Percentiles rank a stretch among this genome's conserved stretches.
Conservation (phyloP, 1,140 invertebrate genomes). For the Calliopsis andreniformis region DNA sequence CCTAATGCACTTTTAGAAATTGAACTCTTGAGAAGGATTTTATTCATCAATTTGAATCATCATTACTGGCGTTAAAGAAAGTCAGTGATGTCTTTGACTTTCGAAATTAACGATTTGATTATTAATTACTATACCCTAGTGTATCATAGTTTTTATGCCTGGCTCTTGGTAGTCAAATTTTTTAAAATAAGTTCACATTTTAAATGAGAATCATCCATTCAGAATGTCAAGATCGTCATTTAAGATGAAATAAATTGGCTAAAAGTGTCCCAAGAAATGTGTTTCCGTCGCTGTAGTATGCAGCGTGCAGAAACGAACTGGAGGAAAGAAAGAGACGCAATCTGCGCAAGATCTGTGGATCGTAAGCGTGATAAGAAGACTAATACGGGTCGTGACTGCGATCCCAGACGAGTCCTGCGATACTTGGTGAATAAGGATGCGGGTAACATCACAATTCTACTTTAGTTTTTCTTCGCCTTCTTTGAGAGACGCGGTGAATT, state of each 20-base stretch:
- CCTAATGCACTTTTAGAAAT: too few species aligned
- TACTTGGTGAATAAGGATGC: constrained; percentile 5
- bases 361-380: constrained; percentile 38
- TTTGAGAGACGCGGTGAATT: neutral
- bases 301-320: neutral
- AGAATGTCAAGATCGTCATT: neutral
- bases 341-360: neutral
- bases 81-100: too few species aligned
- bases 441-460: neutral
- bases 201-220: neutral
- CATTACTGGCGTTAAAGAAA: too few species aligned
- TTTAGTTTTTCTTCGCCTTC: neutral
- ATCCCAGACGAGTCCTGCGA: constrained; percentile 7
- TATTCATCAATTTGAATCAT: too few species aligned
- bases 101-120: too few species aligned
- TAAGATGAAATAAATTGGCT: neutral
- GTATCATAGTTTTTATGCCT: too few species aligned
- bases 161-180: too few species aligned
- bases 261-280: neutral
- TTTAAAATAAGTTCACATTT: too few species aligned
- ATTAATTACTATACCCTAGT: too few species aligned
- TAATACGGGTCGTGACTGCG: constrained; percentile 23
- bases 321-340: constrained; percentile 2
- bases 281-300: neutral
- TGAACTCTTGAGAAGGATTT: too few species aligned